Conservation (phyloP, 2,797 vertebrate species). For the Myotis daubentonii region DNA sequence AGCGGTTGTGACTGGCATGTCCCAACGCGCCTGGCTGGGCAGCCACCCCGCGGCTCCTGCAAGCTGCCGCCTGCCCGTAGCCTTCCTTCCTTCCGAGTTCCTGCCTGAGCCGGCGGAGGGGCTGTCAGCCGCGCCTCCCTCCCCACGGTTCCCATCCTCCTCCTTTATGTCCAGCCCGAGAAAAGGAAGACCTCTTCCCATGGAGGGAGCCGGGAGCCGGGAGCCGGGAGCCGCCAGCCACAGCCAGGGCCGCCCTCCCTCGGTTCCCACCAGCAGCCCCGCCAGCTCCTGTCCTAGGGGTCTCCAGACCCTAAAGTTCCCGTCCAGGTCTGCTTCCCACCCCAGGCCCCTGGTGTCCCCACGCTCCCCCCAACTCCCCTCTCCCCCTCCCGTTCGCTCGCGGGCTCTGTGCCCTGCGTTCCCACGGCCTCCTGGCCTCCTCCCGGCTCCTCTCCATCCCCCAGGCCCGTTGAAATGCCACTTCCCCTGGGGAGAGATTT, state of each 20-base stretch:
- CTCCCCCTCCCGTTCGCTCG: background rate
- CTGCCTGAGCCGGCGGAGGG: constrained; percentile 8
- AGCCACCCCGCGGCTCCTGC: constrained; percentile 75
- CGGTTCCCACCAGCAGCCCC: fast-evolving
- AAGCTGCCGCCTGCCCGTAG: constrained; percentile 80
- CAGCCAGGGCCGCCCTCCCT: background rate
- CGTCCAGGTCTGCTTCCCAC: background rate
- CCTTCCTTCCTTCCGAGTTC: constrained; percentile 69
- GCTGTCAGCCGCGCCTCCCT: constrained; percentile 43
- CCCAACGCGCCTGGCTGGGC: constrained; percentile 76
- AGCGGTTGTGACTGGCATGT: constrained; percentile 79
- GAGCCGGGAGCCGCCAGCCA: background rate
- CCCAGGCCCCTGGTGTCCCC: background rate
- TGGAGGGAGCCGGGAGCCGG: no score
- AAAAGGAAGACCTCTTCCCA: background rate
- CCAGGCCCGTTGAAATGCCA: background rate
- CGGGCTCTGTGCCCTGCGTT: fast-evolving
- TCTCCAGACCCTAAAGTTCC: fast-evolving
- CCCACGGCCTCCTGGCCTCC: fast-evolving
- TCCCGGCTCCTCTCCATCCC: background rate
- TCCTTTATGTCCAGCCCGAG: background rate
- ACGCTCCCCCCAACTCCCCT: background rate
- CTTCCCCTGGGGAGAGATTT: background rate
- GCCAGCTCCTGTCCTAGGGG: background rate
- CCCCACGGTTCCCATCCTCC: background rate